Percentiles rank a stretch among this genome's conserved stretches.
These are phyloP conservation scores for Rhinichthys klamathensis DNA, from an alignment of 2,113 vertebrate species.

Conservation along the genomic window DNA sequence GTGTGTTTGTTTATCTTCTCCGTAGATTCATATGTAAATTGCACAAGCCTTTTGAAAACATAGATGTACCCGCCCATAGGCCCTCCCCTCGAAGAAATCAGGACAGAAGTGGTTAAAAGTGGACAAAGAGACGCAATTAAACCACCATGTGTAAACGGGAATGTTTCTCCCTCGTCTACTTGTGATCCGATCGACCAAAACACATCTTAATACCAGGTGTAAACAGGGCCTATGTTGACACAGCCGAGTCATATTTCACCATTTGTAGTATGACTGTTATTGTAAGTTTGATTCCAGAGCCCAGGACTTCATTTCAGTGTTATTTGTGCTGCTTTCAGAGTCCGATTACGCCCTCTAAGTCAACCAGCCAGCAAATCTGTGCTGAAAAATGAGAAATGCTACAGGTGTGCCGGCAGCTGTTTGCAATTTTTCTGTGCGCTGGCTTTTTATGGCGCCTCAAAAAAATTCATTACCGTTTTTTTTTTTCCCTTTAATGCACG, in stretches of 20 bases:
- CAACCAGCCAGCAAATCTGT: constrained; percentile 44
- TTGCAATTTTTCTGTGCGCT: constrained; percentile 68
- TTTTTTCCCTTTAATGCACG: constrained; percentile 52
- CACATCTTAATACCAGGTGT: no score
- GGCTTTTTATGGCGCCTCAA: constrained; percentile 43
- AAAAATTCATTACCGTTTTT: constrained; percentile 53
- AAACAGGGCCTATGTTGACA: background rate
- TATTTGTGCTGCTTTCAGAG: constrained; percentile 48
- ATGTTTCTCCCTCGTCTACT: no score
- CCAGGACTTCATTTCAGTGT: constrained; percentile 44
- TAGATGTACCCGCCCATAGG: no score
- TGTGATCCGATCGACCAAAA: no score
- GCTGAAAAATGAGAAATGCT: constrained; percentile 58
- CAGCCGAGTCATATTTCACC: constrained; percentile 46
- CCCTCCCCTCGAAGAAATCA: no score
- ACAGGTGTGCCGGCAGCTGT: constrained; percentile 76
- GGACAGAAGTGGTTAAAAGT: no score
- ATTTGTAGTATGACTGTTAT: constrained; percentile 31
- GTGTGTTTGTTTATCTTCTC: no score
- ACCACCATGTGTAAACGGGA: no score
- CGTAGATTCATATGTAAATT: no score
- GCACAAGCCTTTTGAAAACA: no score
- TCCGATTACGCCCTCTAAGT: constrained; percentile 44
- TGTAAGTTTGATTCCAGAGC: constrained; percentile 16
- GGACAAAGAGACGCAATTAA: no score